Base-by-base conservation (phyloP, 1,140 invertebrate species). In the Liolophura sinensis region DNA sequence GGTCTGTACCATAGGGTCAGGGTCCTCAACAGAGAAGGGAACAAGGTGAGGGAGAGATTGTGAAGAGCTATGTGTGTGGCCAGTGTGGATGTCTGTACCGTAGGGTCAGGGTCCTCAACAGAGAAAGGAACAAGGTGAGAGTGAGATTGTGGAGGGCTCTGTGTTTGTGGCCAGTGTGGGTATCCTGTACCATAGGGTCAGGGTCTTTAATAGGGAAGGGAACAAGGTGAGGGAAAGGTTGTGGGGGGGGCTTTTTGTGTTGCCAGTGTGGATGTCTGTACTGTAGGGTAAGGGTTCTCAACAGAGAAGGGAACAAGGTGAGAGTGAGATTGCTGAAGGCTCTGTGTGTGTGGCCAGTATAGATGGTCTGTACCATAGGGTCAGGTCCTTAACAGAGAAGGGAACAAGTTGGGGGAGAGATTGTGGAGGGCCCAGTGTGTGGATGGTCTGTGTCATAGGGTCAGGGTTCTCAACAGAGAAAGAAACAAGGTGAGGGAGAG, bases 1-100 rank as follows among this genome's bases (percentile, higher is more conserved):
- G 60, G 46, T 25, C 58, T 75, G 5, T 75, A 65, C 58, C 73
- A 75, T 49, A 63, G 73, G 40, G 62, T 75, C 14, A 61, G 64
- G 25, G 65, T 75, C 24, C 27, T 65, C 18, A 50, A 62, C 6
- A 61, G 67, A 4, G 31, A 61, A 20, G 62, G 55, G 6, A 65
- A 57, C 31, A 64, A 60, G 56, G 72, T 74, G 46, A 51, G 60
- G 1, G 11, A 50, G 24, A 49, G 22, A 62, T 40, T 40, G 9
- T 3, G 31, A 9, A 40, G 9, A 9, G 31, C 9, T 40, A 5
- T 5, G 31, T 40, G 31, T 40, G 31, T 40, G 31, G 3, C n/a
- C n/a, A n/a, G n/a, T n/a, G n/a, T n/a, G n/a, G n/a, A n/a, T 5
- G 31, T 40, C 31, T 5, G 31, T 40, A 40, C 31, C 31, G 9